A percentile compares a stretch with the other conserved stretches of the same genome.
Evolutionary conservation across 92 coral and sea anemone genomes (phyloP).

Genomic region (Porites rus): DNA sequence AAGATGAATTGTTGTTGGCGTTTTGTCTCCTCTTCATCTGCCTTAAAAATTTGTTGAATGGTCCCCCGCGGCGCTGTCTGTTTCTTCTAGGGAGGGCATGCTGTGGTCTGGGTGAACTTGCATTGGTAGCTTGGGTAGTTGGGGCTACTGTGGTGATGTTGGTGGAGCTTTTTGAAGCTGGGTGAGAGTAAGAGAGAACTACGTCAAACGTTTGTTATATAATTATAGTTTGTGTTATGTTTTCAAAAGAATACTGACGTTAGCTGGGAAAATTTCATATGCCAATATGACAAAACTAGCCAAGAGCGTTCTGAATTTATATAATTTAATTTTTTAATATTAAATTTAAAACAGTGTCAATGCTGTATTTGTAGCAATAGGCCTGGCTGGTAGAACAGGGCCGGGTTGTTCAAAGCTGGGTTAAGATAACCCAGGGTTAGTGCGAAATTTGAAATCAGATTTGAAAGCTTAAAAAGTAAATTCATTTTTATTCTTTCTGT

Average conservation of each 20-base stretch:
- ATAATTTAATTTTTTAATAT: no score
- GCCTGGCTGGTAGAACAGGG: no score
- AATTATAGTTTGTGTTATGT: neutral
- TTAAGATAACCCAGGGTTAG: no score
- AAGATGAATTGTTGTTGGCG: conserved; percentile 6
- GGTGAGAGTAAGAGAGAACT: neutral
- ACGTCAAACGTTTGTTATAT: neutral
- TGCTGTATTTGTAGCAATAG: no score
- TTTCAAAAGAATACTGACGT: neutral
- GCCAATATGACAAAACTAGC: no score
- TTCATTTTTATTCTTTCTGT: no score
- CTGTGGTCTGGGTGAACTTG: neutral
- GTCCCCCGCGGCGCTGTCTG: conserved; percentile 32
- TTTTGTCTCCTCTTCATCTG: neutral
- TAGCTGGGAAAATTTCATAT: no score
- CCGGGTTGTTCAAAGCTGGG: no score
- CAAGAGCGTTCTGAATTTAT: no score
- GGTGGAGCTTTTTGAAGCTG: conserved; percentile 15
- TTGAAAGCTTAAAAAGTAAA: no score
- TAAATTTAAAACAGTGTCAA: no score
- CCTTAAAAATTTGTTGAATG: neutral
- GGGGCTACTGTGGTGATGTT: neutral
- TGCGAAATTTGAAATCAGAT: no score
- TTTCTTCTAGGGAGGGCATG: neutral
- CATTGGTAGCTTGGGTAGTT: neutral